Conservation (phyloP, 2,113 vertebrate species). For the Gymnarchus niloticus region DNA sequence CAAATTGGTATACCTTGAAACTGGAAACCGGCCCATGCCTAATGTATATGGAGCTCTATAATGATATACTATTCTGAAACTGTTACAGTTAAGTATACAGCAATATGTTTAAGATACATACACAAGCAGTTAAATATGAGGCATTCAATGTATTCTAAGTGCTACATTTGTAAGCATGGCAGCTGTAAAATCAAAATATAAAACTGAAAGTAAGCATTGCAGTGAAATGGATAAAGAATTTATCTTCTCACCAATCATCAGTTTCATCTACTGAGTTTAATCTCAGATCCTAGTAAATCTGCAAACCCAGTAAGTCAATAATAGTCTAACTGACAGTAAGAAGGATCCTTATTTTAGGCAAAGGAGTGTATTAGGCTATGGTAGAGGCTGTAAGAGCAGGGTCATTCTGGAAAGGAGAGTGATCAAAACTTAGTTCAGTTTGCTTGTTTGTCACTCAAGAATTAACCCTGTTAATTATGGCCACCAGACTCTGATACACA, state of each 20-base stretch:
- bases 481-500: neutral
- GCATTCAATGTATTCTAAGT: too few species aligned
- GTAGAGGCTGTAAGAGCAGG: neutral
- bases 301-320: neutral
- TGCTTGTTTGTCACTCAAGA: neutral
- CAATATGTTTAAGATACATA: too few species aligned
- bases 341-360: neutral
- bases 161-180: neutral
- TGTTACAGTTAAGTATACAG: neutral
- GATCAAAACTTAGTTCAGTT: neutral
- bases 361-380: neutral
- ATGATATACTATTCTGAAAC: neutral
- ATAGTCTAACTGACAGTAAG: neutral
- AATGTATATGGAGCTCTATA: too few species aligned
- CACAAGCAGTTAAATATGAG: too few species aligned
- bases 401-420: neutral
- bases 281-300: neutral
- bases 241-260: neutral
- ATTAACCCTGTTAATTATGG: neutral
- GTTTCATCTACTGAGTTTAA: neutral
- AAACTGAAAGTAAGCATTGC: neutral
- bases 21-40: too few species aligned
- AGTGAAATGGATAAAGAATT: neutral
- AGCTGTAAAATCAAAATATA: neutral
- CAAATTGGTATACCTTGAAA: too few species aligned